Percentiles rank a stretch among this genome's conserved stretches.
phyloP scores from a whole-genome alignment of 1,140 invertebrate genomes.

The Macrosteles quadrilineatus region DNA sequence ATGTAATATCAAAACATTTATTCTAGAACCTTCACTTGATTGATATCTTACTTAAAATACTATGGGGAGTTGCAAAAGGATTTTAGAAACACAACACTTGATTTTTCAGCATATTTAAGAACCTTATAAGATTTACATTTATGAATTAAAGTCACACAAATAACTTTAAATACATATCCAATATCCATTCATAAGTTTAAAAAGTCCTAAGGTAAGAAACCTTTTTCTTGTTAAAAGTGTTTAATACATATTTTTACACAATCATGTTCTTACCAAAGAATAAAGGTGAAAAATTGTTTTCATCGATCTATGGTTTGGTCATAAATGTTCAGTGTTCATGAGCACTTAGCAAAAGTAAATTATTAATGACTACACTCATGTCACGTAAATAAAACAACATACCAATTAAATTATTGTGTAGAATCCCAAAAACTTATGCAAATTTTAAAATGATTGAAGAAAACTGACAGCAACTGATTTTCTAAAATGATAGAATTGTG shows the following conservation, averaged over 20 bases:
- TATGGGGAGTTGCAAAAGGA: too few species aligned
- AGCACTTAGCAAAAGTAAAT: too few species aligned
- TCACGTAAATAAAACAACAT: too few species aligned
- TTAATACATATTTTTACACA: not conserved
- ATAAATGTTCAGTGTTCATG: not conserved
- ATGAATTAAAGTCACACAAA: slow-evolving; percentile 17
- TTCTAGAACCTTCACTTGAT: not conserved
- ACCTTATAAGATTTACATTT: slow-evolving; percentile 18
- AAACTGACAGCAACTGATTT: too few species aligned
- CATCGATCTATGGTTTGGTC: not conserved
- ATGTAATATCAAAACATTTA: too few species aligned
- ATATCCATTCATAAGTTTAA: not conserved
- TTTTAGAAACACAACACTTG: not conserved
- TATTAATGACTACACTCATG: too few species aligned
- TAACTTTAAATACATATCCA: slow-evolving; percentile 10
- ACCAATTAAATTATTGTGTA: too few species aligned
- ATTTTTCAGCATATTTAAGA: slow-evolving; percentile 16
- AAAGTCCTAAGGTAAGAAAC: not conserved
- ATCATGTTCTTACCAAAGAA: not conserved
- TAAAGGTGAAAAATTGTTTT: not conserved
- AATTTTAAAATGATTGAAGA: too few species aligned
- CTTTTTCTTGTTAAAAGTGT: not conserved
- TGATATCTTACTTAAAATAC: too few species aligned
- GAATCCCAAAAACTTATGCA: too few species aligned
- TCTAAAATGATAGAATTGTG: too few species aligned